Percentiles rank a stretch among this genome's conserved stretches.
Conservation (phyloP, 2,113 vertebrate genomes). For the Tricholaema leucomelas region DNA sequence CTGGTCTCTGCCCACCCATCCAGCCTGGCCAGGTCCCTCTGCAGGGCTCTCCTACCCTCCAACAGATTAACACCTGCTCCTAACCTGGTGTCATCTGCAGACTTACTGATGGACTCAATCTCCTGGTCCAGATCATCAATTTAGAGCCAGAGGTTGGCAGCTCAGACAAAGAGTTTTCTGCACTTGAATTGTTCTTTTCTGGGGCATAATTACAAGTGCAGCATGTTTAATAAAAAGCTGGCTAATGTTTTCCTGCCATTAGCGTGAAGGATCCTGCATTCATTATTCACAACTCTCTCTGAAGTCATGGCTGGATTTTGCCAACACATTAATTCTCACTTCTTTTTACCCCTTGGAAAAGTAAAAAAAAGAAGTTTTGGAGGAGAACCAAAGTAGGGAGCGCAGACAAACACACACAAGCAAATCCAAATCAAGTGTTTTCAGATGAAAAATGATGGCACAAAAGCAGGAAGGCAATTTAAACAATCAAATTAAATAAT, state of each 20-base stretch:
- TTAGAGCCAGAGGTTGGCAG: fast-evolving
- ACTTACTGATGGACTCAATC: too few species aligned
- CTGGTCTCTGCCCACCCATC: too few species aligned
- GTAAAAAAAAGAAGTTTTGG: slow-evolving; percentile 15
- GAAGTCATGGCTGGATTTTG: slow-evolving; percentile 24
- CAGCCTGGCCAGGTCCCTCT: too few species aligned
- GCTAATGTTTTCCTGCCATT: not conserved
- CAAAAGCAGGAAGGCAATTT: slow-evolving; percentile 6
- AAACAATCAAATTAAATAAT: slow-evolving; percentile 54
- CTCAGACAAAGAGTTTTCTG: not conserved
- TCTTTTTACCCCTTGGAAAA: too few species aligned
- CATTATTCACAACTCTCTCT: slow-evolving; percentile 36
- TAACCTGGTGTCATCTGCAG: too few species aligned
- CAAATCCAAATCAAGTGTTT: not conserved
- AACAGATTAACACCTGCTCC: too few species aligned
- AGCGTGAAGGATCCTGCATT: not conserved
- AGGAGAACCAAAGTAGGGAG: slow-evolving; percentile 18
- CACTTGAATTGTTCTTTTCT: slow-evolving; percentile 10
- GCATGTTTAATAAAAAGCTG: slow-evolving; percentile 14
- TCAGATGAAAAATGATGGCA: not conserved
- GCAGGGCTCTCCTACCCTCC: too few species aligned
- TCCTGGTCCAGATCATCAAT: too few species aligned
- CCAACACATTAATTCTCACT: slow-evolving; percentile 44
- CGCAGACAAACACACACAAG: not conserved
- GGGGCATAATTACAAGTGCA: not conserved